A percentile compares a stretch with the other conserved stretches of the same genome.
Conservation (phyloP, 2,888 invertebrate genomes). For the Cremastobaeus sp. region DNA sequence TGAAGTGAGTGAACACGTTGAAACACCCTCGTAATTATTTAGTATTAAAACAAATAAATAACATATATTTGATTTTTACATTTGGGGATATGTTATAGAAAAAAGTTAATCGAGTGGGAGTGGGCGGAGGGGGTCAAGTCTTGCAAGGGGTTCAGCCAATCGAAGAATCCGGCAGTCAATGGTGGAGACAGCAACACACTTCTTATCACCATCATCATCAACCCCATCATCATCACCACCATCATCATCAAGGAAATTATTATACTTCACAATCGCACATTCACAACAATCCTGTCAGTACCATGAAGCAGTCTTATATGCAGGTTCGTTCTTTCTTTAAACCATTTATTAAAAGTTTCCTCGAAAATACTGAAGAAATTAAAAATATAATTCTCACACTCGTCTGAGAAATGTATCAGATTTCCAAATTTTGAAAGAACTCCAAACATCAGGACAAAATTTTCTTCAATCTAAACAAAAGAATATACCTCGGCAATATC, state of each 20-base stretch:
- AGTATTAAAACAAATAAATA: neutral
- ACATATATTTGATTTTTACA: constrained; percentile 8
- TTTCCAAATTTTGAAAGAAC: too few relatives aligned
- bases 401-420: neutral
- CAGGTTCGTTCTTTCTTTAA: constrained; percentile 75
- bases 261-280: constrained; percentile 75
- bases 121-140: constrained; percentile 74
- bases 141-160: constrained; percentile 73
- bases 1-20: too few relatives aligned
- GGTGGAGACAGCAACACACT: constrained; percentile 73
- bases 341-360: too few relatives aligned
- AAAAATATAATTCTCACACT: neutral
- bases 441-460: too few relatives aligned
- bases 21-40: too few relatives aligned
- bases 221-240: constrained; percentile 69
- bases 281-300: constrained; percentile 77
- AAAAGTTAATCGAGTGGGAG: constrained; percentile 77
- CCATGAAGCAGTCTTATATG: constrained; percentile 79
- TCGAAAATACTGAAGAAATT: neutral
- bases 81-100: constrained; percentile 72
- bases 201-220: constrained; percentile 66
- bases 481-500: constrained; percentile 31
- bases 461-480: too few relatives aligned
- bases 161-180: constrained; percentile 74
- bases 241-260: constrained; percentile 75